A percentile compares a stretch with the other conserved stretches of the same genome.
phyloP scores from a whole-genome alignment of 2,113 vertebrate species.

The Hemiscyllium ocellatum region DNA sequence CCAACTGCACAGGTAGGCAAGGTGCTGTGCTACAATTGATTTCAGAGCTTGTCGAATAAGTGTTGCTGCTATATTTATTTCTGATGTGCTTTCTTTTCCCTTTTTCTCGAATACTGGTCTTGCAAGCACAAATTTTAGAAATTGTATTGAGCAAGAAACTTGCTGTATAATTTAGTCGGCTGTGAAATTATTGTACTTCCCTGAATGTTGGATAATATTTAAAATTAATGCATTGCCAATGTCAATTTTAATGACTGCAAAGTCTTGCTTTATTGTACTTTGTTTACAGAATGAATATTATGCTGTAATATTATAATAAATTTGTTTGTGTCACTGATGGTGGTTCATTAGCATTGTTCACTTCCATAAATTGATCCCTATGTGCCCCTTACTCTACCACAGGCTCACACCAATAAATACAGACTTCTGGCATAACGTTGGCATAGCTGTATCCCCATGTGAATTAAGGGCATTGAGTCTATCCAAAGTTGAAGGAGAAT shows the following conservation, averaged over 20 bases:
- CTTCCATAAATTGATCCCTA: neutral
- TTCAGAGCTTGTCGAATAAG: neutral
- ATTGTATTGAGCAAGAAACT: neutral
- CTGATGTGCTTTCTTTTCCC: neutral
- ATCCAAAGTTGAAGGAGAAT: neutral
- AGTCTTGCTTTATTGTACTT: neutral
- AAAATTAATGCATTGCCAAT: slow-evolving; percentile 6
- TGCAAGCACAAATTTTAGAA: neutral
- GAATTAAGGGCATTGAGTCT: neutral
- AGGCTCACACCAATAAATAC: neutral
- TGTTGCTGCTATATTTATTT: slow-evolving; percentile 12
- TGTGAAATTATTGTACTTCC: slow-evolving; percentile 8
- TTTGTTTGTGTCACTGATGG: neutral
- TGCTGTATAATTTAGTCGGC: neutral
- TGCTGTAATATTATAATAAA: neutral
- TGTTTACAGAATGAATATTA: neutral
- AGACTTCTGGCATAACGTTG: neutral
- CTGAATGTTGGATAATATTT: slow-evolving; percentile 8
- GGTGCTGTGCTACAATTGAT: neutral
- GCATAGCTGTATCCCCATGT: neutral
- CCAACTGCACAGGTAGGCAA: neutral
- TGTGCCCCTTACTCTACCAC: neutral
- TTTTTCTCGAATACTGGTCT: neutral
- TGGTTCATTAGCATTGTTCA: neutral
- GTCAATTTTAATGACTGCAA: slow-evolving; percentile 21